phyloP scores from a whole-genome alignment of 2,797 vertebrate genomes.

The Esox masquinongy region DNA sequence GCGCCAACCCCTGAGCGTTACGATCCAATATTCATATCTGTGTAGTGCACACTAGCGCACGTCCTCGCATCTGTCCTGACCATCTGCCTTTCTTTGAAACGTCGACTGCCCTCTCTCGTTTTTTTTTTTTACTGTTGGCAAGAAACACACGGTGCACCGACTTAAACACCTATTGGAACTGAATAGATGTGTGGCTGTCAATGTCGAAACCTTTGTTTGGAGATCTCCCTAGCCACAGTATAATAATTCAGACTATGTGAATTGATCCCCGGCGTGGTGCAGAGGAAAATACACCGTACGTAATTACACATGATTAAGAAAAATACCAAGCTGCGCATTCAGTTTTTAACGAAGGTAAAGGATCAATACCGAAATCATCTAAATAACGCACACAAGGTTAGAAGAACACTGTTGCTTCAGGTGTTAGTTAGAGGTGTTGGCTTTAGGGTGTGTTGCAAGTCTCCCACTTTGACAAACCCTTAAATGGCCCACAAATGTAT shows the following conservation, averaged over 20 bases:
- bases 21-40: constrained; percentile 62
- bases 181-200: not conserved
- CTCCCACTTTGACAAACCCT: too few species aligned
- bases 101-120: not conserved
- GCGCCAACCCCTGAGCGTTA: constrained; percentile 44
- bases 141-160: constrained; percentile 17
- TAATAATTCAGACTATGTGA: constrained; percentile 43
- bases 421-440: not conserved
- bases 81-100: constrained; percentile 29
- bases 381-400: not conserved
- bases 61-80: constrained; percentile 2
- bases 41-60: constrained; percentile 16
- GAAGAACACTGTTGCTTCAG: not conserved
- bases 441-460: too few species aligned
- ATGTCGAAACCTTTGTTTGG: constrained; percentile 19
- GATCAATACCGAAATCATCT: not conserved
- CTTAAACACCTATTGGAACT: not conserved
- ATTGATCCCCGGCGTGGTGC: constrained; percentile 31
- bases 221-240: constrained; percentile 27
- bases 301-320: constrained; percentile 44
- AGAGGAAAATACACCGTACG: constrained; percentile 19
- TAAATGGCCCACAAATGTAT: too few species aligned
- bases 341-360: not conserved
- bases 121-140: constrained; percentile 12
- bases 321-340: not conserved